These are phyloP conservation scores for Trachymyrmex septentrionalis DNA, from an alignment of 1,140 invertebrate genomes.

Conservation along the genomic window DNA sequence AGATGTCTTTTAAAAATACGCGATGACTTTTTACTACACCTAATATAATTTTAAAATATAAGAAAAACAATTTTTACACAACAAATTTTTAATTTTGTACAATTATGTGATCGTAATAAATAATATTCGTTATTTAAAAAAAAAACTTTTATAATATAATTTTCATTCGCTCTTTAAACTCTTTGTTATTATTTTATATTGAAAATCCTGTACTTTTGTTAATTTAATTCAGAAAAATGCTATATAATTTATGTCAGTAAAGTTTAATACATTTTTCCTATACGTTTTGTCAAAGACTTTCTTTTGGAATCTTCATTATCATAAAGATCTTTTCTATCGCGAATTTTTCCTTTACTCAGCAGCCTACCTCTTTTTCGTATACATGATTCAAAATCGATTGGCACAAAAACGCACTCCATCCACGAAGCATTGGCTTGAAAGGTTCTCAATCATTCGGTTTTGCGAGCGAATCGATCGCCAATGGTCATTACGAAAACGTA, in stretches of 20 bases:
- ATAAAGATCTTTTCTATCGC: conserved; percentile 11
- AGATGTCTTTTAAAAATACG: too few relatives aligned
- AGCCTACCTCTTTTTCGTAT: conserved; percentile 5
- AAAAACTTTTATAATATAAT: too few relatives aligned
- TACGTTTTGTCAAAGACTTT: not conserved
- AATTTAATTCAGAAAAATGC: not conserved
- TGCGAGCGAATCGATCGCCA: conserved; percentile 27
- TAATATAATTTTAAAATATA: too few relatives aligned
- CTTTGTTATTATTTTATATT: too few relatives aligned
- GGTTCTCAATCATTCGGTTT: conserved; percentile 55
- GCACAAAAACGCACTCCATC: conserved; percentile 37
- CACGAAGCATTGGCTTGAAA: conserved; percentile 15
- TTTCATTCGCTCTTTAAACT: too few relatives aligned
- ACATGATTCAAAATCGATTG: conserved; percentile 59
- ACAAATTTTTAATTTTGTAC: too few relatives aligned
- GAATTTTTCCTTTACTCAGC: conserved; percentile 36
- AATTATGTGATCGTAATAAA: too few relatives aligned
- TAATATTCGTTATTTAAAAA: too few relatives aligned
- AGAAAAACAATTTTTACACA: too few relatives aligned
- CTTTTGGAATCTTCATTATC: conserved; percentile 32
- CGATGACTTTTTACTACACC: too few relatives aligned
- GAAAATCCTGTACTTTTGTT: too few relatives aligned
- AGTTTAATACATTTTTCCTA: not conserved
- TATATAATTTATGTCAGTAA: not conserved
- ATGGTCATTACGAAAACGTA: conserved; percentile 19